Evolutionary conservation across 2,797 vertebrate species (phyloP).

Genomic region (Macrochelys suwanniensis): DNA sequence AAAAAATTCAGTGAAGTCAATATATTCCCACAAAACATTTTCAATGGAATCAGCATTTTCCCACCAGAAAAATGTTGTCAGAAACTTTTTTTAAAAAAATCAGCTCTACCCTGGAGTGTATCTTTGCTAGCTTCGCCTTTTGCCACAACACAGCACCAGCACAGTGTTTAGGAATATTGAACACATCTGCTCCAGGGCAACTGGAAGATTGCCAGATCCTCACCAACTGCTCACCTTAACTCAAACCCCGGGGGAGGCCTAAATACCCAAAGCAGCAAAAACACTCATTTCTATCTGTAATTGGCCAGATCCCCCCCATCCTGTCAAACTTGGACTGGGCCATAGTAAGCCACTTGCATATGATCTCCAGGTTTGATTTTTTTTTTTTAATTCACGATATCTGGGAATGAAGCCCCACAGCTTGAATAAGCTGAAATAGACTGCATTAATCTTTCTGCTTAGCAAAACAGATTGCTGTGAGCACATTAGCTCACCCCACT

Average conservation of each 20-base stretch:
- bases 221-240: background rate
- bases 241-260: background rate
- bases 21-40: background rate
- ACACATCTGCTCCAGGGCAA: too few relatives aligned
- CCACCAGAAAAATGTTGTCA: background rate
- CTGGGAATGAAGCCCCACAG: background rate
- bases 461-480: background rate
- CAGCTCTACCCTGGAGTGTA: background rate
- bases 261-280: background rate
- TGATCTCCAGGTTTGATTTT: background rate
- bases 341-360: background rate
- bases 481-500: background rate
- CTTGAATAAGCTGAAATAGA: background rate
- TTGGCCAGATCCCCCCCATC: background rate
- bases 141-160: too few relatives aligned
- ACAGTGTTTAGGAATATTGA: background rate
- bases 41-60: background rate
- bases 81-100: background rate
- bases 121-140: background rate
- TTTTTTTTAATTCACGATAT: background rate
- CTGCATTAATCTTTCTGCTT: background rate
- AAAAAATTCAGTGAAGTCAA: background rate
- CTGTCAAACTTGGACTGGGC: background rate
- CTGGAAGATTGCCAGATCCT: background rate
- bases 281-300: too few relatives aligned